Base-by-base conservation (phyloP, 2,888 invertebrate species). In the Myopa tessellatipennis region DNA sequence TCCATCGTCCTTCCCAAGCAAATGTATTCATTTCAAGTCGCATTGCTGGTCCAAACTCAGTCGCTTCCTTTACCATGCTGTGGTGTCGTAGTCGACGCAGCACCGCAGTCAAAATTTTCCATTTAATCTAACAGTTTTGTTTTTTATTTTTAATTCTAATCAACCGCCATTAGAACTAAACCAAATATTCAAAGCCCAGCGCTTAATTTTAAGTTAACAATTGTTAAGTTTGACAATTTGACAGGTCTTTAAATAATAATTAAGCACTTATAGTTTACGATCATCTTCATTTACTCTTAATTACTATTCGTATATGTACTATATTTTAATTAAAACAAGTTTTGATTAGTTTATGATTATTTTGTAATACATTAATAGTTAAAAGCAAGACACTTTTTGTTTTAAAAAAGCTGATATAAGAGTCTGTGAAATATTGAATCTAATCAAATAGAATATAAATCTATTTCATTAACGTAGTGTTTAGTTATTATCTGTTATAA, bases 151-250 rank as follows among this genome's bases (percentile, higher is more conserved):
- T 72, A 78, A 38, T 73, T 72, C 34, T 72, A 65, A 70, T 36
- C 38, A 45, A 52, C 69, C 71, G 78, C 69, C 65, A 74, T 52
- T 55, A 75, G 78, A 85, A 83, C 81, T 81, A 85, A 85, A 87
- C 85, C 86, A 87, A 86, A 86, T 85, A 86, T 83, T 82, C 80
- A 83, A 82, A 83, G 79, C 80, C 82, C 85, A 83, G 82, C 81
- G 77, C 83, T 74, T 81, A 80, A 83, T 83, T 85, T 83, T 85
- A 86, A 86, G 85, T 85, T 85, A 86, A 84, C 80, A 80, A 81
- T 80, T 78, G 58, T 68, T 67, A 74, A 67, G 40, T 73, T 73
- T 14, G 34, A 65, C 65, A 55, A 12, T 70, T n/a, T 36, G 26
- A 52, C 69, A 36, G 36, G 36, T 26, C 12, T 14, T 26, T 70